Evolutionary conservation across 2,888 invertebrate species (phyloP), one percentile per base, ranked within the genome.

Genomic region (Tethea ocularis): DNA sequence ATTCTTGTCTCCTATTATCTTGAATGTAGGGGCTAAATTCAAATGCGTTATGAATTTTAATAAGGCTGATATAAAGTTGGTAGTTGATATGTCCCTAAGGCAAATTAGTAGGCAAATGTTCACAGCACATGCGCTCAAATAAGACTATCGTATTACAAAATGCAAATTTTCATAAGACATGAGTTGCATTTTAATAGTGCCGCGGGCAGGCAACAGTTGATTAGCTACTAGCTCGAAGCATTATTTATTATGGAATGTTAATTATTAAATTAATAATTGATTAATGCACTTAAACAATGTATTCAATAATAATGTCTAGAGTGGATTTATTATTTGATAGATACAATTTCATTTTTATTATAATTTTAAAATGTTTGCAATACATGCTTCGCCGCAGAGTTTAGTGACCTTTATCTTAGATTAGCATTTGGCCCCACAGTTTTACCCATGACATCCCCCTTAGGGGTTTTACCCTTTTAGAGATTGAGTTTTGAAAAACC

Each of bases 51-150:
- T 56, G 23, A 29, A 54, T 53, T 57, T 23, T 29, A 53, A 53
- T 53, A 20, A 54, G 33, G 17, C 20, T 20, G 13, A 46, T 10
- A 38, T 46, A 20, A 46, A 33, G 20, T 20, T 11, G 36, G 3
- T 52, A 23, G 33, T 33, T 13, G 33, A 61, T 65, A 52, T 64
- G 63, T 68, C 77, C 80, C 67, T 67, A 72, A 66, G 79, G 84
- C 72, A 71, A 77, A 83, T 84, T 80, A 80, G 78, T 75, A 82
- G 81, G 79, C 78, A 63, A 78, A 75, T 74, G 71, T 73, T 78
- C 72, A 75, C 68, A 71, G 67, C 61, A 64, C 69, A 71, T 71
- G 69, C 73, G 74, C 74, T 68, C 72, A 75, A 79, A 82, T 77
- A 79, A 77, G 79, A 77, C 75, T 77, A 81, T 83, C 82, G 71